Conservation (phyloP, 2,888 invertebrate genomes). For the Drosophila macrospina region DNA sequence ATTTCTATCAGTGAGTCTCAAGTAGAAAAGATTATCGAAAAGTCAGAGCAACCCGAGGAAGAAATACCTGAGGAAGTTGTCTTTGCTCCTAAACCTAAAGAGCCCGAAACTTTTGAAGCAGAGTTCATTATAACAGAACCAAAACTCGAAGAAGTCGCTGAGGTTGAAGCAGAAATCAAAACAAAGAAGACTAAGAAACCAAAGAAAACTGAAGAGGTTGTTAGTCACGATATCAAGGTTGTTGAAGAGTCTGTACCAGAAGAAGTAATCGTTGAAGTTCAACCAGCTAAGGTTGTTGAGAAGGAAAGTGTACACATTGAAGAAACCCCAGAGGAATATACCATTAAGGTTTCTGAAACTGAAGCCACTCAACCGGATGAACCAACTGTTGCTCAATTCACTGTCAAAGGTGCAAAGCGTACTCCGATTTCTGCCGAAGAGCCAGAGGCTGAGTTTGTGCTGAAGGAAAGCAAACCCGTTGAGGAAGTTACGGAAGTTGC, state of each 20-base stretch:
- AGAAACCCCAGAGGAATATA: constrained; percentile 58
- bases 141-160: constrained; percentile 67
- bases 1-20: constrained; percentile 73
- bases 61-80: constrained; percentile 50
- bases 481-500: constrained; percentile 74
- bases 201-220: constrained; percentile 65
- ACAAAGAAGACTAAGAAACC: constrained; percentile 78
- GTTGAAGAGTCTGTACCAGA: constrained; percentile 64
- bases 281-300: constrained; percentile 35
- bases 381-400: constrained; percentile 62
- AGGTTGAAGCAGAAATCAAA: constrained; percentile 73
- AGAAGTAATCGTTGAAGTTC: constrained; percentile 47
- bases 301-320: constrained; percentile 31
- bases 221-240: constrained; percentile 73
- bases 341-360: constrained; percentile 54
- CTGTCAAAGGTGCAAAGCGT: constrained; percentile 65
- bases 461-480: constrained; percentile 68
- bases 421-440: constrained; percentile 57
- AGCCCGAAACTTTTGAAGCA: constrained; percentile 75
- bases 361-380: constrained; percentile 58
- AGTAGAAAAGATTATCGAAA: constrained; percentile 50
- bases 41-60: constrained; percentile 57
- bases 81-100: constrained; percentile 52
- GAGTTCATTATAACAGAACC: constrained; percentile 73
- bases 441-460: constrained; percentile 64